phyloP scores from a whole-genome alignment of 2,113 vertebrate species.

The Athene cunicularia region DNA sequence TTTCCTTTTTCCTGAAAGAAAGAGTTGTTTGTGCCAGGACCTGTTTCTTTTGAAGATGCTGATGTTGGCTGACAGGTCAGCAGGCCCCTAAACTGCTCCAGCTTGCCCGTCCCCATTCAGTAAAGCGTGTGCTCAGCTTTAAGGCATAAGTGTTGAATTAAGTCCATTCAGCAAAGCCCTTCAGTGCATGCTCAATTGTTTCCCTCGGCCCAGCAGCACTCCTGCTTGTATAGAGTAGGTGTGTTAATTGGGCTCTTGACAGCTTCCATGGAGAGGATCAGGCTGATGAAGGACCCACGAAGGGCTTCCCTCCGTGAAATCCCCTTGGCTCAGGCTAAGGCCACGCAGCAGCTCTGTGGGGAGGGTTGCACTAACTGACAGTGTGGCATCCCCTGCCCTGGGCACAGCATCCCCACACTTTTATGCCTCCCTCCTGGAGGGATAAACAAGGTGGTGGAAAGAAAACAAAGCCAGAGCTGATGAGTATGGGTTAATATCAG shows the following conservation, averaged over 20 bases:
- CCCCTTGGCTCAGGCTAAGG: background rate
- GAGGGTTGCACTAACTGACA: background rate
- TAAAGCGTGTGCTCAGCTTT: background rate
- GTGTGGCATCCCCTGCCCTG: background rate
- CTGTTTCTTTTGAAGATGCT: constrained; percentile 29
- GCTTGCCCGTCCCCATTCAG: background rate
- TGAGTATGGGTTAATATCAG: fast-evolving
- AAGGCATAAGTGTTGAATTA: background rate
- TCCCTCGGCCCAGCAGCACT: background rate
- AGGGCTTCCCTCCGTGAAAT: background rate
- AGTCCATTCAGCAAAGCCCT: background rate
- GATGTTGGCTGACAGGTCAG: constrained; percentile 40
- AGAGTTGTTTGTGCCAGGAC: constrained; percentile 27
- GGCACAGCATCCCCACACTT: fast-evolving
- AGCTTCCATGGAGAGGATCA: background rate
- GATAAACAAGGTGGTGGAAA: fast-evolving
- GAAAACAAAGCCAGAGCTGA: background rate
- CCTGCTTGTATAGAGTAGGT: background rate
- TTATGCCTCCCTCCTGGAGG: background rate
- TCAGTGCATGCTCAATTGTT: background rate
- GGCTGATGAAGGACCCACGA: background rate
- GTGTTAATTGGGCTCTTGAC: background rate
- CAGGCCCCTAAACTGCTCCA: background rate
- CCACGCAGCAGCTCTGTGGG: background rate
- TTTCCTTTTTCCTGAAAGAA: background rate